phyloP scores from a whole-genome alignment of 2,113 vertebrate species.

The Symphodus melops region DNA sequence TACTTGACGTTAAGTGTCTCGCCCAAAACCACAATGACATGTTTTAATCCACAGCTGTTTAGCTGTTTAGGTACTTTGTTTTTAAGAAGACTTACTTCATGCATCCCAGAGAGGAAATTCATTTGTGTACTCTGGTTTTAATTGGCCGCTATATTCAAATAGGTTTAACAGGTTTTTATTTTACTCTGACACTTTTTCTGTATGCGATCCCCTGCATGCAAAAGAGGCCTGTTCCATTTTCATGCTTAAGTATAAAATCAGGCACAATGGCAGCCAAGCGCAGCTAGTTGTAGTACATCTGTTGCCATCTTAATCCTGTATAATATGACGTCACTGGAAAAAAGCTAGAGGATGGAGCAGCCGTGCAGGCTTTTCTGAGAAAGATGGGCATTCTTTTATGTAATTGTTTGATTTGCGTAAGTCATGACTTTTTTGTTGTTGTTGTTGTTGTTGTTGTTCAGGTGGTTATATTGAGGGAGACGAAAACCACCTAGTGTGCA shows the following conservation, averaged over 20 bases:
- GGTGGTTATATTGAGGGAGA: neutral
- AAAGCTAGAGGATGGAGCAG: constrained; percentile 41
- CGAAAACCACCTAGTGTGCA: constrained; percentile 23
- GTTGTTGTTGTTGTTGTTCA: too few relatives aligned
- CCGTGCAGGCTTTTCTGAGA: constrained; percentile 16
- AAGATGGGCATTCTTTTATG: constrained; percentile 5
- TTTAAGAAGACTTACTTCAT: too few relatives aligned
- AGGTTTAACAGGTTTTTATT: constrained; percentile 29
- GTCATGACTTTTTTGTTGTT: neutral
- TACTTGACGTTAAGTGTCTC: too few relatives aligned
- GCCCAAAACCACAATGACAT: too few relatives aligned
- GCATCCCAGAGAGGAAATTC: too few relatives aligned
- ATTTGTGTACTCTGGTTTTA: neutral
- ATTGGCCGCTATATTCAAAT: constrained; percentile 1
- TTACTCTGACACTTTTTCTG: constrained; percentile 15
- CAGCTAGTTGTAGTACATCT: constrained; percentile 74
- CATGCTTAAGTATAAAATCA: constrained; percentile 50
- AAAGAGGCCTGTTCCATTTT: constrained; percentile 31
- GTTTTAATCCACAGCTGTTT: too few relatives aligned
- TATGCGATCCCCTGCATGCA: constrained; percentile 7
- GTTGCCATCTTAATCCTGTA: constrained; percentile 77
- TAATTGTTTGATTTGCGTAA: neutral
- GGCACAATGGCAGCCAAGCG: constrained; percentile 71
- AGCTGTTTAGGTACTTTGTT: too few relatives aligned
- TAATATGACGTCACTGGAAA: constrained; percentile 63